These are phyloP conservation scores for Asarcornis scutulata DNA, from an alignment of 2,113 vertebrate genomes.

Conservation along the genomic window DNA sequence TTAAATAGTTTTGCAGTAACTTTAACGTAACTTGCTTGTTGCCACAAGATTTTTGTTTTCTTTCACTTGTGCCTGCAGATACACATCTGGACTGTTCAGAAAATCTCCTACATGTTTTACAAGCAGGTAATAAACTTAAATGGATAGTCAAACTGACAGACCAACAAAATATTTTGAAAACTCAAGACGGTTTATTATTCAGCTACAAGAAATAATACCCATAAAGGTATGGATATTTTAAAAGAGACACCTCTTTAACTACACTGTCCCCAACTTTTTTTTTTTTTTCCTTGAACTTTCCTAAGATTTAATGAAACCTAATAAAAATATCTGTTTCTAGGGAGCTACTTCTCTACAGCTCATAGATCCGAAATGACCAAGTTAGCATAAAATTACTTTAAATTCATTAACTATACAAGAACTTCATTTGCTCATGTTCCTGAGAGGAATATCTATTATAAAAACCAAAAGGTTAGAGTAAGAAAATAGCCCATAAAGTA, in stretches of 20 bases:
- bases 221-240: not conserved
- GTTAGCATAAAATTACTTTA: not conserved
- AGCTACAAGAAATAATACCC: not conserved
- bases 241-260: not conserved
- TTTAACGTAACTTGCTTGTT: not conserved
- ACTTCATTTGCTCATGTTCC: not conserved
- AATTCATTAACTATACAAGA: not conserved
- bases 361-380: not conserved
- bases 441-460: not conserved
- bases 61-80: not conserved
- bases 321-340: not conserved
- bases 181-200: not conserved
- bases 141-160: not conserved
- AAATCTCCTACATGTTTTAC: not conserved
- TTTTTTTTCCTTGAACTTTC: not conserved
- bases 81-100: not conserved
- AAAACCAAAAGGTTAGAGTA: not conserved
- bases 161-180: not conserved
- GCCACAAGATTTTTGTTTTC: not conserved
- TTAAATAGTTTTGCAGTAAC: not conserved
- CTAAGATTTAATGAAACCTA: not conserved
- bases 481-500: not conserved
- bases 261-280: not conserved
- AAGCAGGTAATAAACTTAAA: not conserved
- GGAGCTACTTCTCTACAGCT: not conserved